Base-by-base conservation (phyloP, 2,888 invertebrate species). In the Phengaris alcon region DNA sequence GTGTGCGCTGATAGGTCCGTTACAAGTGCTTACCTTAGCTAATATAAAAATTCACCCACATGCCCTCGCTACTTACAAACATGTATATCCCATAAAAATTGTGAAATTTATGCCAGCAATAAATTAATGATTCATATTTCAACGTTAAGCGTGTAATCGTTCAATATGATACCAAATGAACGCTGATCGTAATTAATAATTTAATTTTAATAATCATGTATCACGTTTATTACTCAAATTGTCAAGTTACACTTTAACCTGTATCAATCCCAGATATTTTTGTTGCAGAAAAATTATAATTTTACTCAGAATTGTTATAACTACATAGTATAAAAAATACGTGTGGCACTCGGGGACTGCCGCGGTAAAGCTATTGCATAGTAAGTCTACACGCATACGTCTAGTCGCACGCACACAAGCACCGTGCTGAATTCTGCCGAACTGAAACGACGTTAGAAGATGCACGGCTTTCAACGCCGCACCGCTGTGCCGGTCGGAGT, bases 151-250 rank as follows among this genome's bases (percentile, higher is more conserved):
- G 72, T 54, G 54, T 72, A 72, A 72, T 72, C 72, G 72, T 54
- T 54, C 72, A 72, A 72, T 72, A 72, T 72, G 72, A 72, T 72
- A 52, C 72, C 52, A 52, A 72, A 72, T 54, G 22, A 51, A 72
- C 72, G 72, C 52, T 52, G 72, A 72, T 72, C 51, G 72, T 72
- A 72, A 72, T 72, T 72, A 72, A 72, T 54, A 72, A 72, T 72
- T 72, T 72, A 51, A 72, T 72, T 72, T 72, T 54, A 72, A 72
- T 72, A 72, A 72, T 72, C 72, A 72, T 72, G 72, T 72, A 72
- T 72, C 54, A 72, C 72, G 72, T 54, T 54, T 72, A 72, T 72
- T 54, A 52, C 52, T 72, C 22, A 52, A 72, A 54, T 52, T 72
- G 52, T 72, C 72, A 12, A 72, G 35, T 44, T 9, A 35, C 48